phyloP scores from a whole-genome alignment of 2,797 vertebrate genomes.

The Dipus sagitta region DNA sequence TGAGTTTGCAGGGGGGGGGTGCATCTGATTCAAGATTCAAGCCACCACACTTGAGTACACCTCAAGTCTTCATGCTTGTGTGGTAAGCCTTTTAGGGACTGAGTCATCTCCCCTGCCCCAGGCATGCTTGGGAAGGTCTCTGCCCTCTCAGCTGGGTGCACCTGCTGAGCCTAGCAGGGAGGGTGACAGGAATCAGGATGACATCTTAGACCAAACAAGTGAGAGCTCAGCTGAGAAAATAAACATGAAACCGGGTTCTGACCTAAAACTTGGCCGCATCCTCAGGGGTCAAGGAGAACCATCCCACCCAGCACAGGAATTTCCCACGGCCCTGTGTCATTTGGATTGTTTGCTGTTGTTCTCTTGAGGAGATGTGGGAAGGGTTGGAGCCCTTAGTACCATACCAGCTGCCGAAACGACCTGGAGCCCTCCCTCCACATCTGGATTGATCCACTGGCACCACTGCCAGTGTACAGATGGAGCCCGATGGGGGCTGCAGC shows the following conservation, averaged over 20 bases:
- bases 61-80: too few species aligned
- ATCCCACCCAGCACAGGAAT: conserved; percentile 40
- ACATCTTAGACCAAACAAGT: background rate
- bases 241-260: background rate
- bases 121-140: background rate
- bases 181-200: background rate
- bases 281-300: conserved; percentile 51
- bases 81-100: too few species aligned
- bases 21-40: too few species aligned
- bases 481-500: too few species aligned
- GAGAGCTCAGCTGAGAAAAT: conserved; percentile 38
- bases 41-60: too few species aligned
- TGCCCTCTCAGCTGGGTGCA: background rate
- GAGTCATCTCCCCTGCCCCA: too few species aligned
- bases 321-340: background rate
- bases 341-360: background rate
- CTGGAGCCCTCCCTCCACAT: background rate
- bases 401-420: background rate
- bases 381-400: too few species aligned
- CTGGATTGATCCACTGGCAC: background rate
- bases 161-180: background rate
- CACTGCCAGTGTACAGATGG: background rate
- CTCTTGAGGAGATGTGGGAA: background rate
- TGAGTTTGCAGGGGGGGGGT: too few species aligned
- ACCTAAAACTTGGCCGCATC: background rate